A percentile compares a stretch with the other conserved stretches of the same genome.
Conservation (phyloP, 2,113 vertebrate genomes). For the Entelurus aequoreus region DNA sequence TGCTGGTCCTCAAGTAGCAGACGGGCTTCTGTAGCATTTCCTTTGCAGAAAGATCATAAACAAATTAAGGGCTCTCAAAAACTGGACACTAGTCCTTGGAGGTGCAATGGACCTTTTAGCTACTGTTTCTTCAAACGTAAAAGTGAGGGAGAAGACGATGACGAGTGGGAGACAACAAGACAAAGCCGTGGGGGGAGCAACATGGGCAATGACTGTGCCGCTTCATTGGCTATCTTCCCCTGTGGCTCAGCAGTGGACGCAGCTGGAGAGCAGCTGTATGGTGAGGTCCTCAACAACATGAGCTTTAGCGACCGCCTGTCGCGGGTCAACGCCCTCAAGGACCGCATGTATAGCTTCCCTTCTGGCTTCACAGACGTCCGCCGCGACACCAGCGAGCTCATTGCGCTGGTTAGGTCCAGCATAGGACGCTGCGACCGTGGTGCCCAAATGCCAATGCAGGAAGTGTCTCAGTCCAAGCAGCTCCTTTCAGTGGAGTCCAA, state of each 20-base stretch:
- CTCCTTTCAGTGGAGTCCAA: constrained; percentile 90
- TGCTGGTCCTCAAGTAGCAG: constrained; percentile 67
- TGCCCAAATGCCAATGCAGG: constrained; percentile 74
- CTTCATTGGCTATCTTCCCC: constrained; percentile 38
- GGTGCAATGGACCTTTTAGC: constrained; percentile 89
- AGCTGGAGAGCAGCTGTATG: constrained; percentile 61
- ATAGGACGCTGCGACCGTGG: constrained; percentile 71
- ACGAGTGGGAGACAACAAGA: constrained; percentile 71
- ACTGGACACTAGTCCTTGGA: constrained; percentile 82
- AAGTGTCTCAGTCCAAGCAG: constrained; percentile 89
- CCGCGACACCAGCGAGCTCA: constrained; percentile 89
- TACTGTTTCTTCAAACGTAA: constrained; percentile 89
- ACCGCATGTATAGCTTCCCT: constrained; percentile 83
- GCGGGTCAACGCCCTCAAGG: constrained; percentile 83
- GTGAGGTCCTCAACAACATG: constrained; percentile 78
- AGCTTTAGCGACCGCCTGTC: constrained; percentile 81
- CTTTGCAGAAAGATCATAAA: constrained; percentile 80
- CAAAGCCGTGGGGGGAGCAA: constrained; percentile 27
- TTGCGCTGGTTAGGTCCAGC: constrained; percentile 86
- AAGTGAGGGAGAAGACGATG: constrained; percentile 76
- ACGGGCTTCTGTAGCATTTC: constrained; percentile 66
- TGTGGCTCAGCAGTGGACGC: constrained; percentile 46
- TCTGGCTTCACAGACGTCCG: constrained; percentile 86
- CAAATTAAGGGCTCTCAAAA: constrained; percentile 79
- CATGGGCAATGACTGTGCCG: constrained; percentile 4